These are phyloP conservation scores for Melanerpes aurifrons DNA, from an alignment of 2,113 vertebrate species.

Conservation along the genomic window DNA sequence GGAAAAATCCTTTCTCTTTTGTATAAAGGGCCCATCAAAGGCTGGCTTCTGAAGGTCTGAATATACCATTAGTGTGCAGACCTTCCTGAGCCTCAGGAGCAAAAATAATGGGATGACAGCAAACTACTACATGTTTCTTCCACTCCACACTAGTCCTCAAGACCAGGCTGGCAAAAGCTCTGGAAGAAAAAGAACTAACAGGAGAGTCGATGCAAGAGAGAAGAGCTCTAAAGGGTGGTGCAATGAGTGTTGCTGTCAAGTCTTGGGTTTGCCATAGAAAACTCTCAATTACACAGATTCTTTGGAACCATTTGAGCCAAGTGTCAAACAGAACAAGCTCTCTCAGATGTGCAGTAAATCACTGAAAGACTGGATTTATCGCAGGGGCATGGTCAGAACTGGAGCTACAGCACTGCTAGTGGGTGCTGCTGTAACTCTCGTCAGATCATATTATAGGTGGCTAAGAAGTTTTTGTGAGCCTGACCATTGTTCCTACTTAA, in stretches of 20 bases:
- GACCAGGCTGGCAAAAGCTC: neutral
- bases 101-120: neutral
- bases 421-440: constrained; percentile 33
- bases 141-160: neutral
- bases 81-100: neutral
- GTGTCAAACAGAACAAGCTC: neutral
- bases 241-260: neutral
- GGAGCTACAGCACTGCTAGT: neutral
- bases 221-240: neutral
- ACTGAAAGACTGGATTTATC: constrained; percentile 32
- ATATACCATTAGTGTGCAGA: neutral
- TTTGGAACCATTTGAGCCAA: neutral
- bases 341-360: neutral
- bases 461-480: constrained; percentile 34
- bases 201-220: neutral
- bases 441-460: constrained; percentile 43
- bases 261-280: neutral
- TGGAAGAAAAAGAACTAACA: neutral
- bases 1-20: neutral
- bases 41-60: neutral
- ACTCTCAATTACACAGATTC: neutral
- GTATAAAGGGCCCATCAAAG: neutral
- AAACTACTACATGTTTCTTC: neutral
- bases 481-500: constrained; percentile 32
- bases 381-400: neutral